Evolutionary conservation across 2,888 invertebrate genomes (phyloP), one percentile per base, ranked within the genome.

Genomic region (Salpingus planirostris): DNA sequence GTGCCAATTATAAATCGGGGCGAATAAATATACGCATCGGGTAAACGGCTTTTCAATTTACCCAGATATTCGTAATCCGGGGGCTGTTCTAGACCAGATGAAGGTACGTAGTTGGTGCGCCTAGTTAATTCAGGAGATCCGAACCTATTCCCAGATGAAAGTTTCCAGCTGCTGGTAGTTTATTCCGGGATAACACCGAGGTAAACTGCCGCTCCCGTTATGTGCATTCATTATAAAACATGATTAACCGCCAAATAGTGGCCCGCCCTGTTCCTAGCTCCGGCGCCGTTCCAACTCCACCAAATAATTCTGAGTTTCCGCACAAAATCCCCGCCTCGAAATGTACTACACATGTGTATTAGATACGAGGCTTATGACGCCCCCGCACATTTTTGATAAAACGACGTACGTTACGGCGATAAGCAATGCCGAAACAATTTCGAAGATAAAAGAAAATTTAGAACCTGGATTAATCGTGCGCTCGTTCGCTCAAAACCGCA

Each of bases 201-300:
- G 42, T 43, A 49, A 49, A 50, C 46, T 48, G 43, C 43, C 44
- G 44, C 35, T 41, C 42, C 43, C 41, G 43, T 50, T 46, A 44
- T 48, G 42, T 46, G 48, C 43, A 48, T 48, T 50, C 45, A 40
- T 46, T 42, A 49, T 49, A 41, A 44, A 49, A 47, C 40, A 42
- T 49, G 44, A 50, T 50, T 50, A 47, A 44, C 46, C 41, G 42
- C 31, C 40, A 42, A 38, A 42, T 38, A 41, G 31, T 33, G 33
- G 27, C 29, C 24, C 29, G 29, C 30, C 26, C 11, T 6, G 6
- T 27, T n/a, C 14, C 2, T 11, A 13, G 31, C 36, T 36, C 27
- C 31, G 27, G 31, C 36, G 27, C 31, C 24, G 31, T 27, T 27
- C 30, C 13, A 31, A 36, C 31, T 36, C 27, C 31, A 31, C 24